These are phyloP conservation scores for Eilema griseolum DNA, from an alignment of 2,888 invertebrate genomes.

Conservation along the genomic window DNA sequence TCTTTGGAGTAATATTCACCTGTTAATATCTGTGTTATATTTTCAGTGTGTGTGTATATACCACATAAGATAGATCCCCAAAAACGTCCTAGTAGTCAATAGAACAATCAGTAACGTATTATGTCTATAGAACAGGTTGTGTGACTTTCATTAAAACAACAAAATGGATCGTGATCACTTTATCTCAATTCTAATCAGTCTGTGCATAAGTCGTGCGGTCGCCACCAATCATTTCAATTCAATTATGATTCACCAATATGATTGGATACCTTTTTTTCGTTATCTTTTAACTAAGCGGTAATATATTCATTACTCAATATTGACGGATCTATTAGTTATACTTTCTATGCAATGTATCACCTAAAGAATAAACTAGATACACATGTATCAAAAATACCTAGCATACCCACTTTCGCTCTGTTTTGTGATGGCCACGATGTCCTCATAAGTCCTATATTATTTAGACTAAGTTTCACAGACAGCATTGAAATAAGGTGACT, in stretches of 20 bases:
- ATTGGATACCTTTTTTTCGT: conserved; percentile 16
- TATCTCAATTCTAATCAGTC: conserved; percentile 58
- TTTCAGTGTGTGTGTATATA: not conserved
- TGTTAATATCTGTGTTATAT: not conserved
- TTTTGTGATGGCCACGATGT: conserved; percentile 53
- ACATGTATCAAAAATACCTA: conserved; percentile 32
- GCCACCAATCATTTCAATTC: conserved; percentile 28
- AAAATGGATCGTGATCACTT: conserved; percentile 54
- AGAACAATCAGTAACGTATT: conserved; percentile 37
- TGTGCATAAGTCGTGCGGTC: conserved; percentile 38
- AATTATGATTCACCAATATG: conserved; percentile 22
- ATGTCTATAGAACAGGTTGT: conserved; percentile 46
- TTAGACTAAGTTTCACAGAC: conserved; percentile 49
- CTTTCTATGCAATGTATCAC: conserved; percentile 9
- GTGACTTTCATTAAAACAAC: conserved; percentile 60
- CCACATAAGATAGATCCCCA: not conserved
- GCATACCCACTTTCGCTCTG: conserved; percentile 77
- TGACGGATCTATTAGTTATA: not conserved
- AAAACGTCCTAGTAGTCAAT: conserved; percentile 24
- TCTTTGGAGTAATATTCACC: conserved; percentile 29
- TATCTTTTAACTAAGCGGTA: not conserved
- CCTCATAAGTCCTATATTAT: conserved; percentile 53
- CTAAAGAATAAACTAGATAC: conserved; percentile 14
- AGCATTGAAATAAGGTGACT: conserved; percentile 36
- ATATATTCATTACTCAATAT: conserved; percentile 4